phyloP scores from a whole-genome alignment of 2,113 vertebrate species.

The Takifugu bimaculatus region DNA sequence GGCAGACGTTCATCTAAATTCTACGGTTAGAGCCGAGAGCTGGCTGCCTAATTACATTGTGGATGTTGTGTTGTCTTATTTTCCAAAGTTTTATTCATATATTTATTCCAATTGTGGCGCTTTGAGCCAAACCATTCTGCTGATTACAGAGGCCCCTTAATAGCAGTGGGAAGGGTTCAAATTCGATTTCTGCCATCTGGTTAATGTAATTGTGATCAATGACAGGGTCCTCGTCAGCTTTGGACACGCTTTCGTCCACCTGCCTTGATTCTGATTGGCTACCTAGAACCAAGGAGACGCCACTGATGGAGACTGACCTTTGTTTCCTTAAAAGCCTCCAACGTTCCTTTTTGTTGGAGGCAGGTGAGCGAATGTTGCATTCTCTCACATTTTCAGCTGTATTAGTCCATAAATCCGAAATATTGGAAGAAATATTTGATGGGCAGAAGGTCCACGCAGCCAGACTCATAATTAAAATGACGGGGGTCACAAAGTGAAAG shows the following conservation, averaged over 20 bases:
- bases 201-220: conserved; percentile 20
- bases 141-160: conserved; percentile 25
- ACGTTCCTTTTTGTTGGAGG: too few species aligned
- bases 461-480: conserved; percentile 8
- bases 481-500: not conserved
- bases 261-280: not conserved
- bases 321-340: too few species aligned
- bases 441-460: conserved; percentile 1
- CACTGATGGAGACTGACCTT: too few species aligned
- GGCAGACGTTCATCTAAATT: conserved; percentile 39
- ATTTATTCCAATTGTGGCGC: conserved; percentile 12
- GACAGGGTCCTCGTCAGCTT: conserved; percentile 11
- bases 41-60: conserved; percentile 32
- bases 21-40: conserved; percentile 24
- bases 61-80: conserved; percentile 37
- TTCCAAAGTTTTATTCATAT: conserved; percentile 20
- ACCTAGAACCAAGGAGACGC: not conserved
- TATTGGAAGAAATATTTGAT: not conserved
- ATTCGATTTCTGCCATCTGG: conserved; percentile 9
- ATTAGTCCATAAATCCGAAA: conserved; percentile 10
- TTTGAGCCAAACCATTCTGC: conserved; percentile 36
- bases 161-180: conserved; percentile 13
- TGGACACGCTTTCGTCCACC: conserved; percentile 6
- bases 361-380: not conserved
- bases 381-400: not conserved